A percentile compares a stretch with the other conserved stretches of the same genome.
These are phyloP conservation scores for Aporrectodea caliginosa DNA, from an alignment of 1,140 invertebrate species.

Conservation along the genomic window DNA sequence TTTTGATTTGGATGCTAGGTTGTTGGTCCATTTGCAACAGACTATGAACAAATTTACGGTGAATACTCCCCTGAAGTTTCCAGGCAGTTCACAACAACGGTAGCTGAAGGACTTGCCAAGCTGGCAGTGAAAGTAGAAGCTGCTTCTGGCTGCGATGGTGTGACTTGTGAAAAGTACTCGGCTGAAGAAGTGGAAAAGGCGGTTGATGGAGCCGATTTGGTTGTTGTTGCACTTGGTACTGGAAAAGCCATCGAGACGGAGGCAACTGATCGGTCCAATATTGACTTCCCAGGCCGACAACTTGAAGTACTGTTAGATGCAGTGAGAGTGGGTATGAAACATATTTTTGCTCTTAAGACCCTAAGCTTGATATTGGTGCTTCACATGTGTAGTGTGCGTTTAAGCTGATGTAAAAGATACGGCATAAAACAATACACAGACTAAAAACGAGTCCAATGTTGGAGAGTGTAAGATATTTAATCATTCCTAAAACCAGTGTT, in stretches of 20 bases:
- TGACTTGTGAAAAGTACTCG: conserved; percentile 15
- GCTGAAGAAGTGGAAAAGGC: conserved; percentile 21
- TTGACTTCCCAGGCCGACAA: conserved; percentile 33
- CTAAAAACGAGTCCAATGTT: too few species aligned
- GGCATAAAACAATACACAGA: too few species aligned
- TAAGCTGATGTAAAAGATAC: too few species aligned
- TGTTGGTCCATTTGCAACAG: conserved; percentile 23
- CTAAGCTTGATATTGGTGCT: too few species aligned
- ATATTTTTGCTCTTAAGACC: too few species aligned
- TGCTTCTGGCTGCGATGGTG: conserved; percentile 23
- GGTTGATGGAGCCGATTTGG: conserved; percentile 40
- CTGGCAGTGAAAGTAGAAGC: conserved; percentile 4
- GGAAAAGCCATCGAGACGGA: conserved; percentile 38
- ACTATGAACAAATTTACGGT: conserved; percentile 8
- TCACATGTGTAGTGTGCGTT: too few species aligned
- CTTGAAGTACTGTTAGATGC: conserved; percentile 31
- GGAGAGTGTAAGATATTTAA: too few species aligned
- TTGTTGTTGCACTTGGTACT: conserved; percentile 49
- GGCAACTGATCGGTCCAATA: conserved; percentile 26
- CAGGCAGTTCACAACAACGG: neutral
- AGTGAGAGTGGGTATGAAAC: too few species aligned
- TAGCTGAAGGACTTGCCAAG: conserved; percentile 12
- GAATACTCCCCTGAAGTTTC: conserved; percentile 14
- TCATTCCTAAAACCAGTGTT: too few species aligned
- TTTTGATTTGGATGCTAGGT: too few species aligned